Evolutionary conservation across 2,888 invertebrate genomes (phyloP).

Genomic region (Metalampra italica): DNA sequence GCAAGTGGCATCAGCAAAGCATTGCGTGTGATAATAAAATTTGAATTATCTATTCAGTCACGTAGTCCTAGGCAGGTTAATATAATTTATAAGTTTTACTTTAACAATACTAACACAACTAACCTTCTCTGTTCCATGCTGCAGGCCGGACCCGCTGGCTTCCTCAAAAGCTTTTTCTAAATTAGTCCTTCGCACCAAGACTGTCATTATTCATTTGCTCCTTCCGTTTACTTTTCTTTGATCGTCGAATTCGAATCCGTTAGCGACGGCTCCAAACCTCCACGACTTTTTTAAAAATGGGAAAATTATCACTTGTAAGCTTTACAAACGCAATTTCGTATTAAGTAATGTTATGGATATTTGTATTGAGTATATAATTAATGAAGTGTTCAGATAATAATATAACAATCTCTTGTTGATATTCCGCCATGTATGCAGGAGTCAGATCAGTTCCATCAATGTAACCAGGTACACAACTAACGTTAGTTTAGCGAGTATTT

Average conservation of each 20-base stretch:
- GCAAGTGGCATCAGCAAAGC: neutral
- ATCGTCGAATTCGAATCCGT: conserved; percentile 52
- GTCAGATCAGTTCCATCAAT: conserved; percentile 32
- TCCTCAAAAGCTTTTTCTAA: conserved; percentile 97
- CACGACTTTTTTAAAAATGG: conserved; percentile 48
- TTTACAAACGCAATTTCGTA: conserved; percentile 59
- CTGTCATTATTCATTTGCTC: conserved; percentile 72
- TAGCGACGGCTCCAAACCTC: conserved; percentile 46
- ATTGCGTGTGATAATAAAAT: no score
- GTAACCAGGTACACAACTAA: conserved; percentile 64
- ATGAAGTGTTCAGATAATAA: conserved; percentile 74
- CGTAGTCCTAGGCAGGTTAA: neutral
- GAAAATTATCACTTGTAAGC: conserved; percentile 45
- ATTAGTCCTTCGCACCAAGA: conserved; percentile 74
- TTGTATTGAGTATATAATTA: conserved; percentile 59
- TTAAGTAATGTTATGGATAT: conserved; percentile 51
- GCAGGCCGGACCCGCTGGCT: conserved; percentile 95
- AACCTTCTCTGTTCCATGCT: conserved; percentile 51
- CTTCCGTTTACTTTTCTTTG: conserved; percentile 54
- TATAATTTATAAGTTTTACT: neutral
- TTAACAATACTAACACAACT: conserved; percentile 32
- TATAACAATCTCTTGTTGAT: conserved; percentile 50
- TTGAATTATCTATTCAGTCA: no score
- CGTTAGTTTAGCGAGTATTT: conserved; percentile 67
- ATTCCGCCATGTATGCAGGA: conserved; percentile 39